A percentile compares a stretch with the other conserved stretches of the same genome.
Evolutionary conservation across 2,797 vertebrate genomes (phyloP).

Genomic region (Dermochelys coriacea): DNA sequence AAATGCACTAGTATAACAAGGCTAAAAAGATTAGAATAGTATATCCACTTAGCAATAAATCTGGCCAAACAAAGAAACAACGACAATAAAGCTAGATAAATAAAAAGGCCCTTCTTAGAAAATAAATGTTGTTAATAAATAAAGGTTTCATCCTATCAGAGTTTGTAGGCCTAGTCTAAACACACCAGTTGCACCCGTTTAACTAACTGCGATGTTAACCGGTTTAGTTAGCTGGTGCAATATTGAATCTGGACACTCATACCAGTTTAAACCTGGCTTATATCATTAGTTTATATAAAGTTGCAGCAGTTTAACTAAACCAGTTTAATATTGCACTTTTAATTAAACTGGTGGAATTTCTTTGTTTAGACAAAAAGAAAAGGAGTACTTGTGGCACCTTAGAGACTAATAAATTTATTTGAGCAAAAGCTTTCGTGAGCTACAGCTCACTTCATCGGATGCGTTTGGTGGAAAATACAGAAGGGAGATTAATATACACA

Average conservation of each 20-base stretch:
- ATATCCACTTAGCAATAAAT: background rate
- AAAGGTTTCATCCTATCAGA: background rate
- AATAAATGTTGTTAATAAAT: background rate
- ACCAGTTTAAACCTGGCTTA: background rate
- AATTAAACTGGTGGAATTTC: background rate
- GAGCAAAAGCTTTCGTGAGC: too few relatives aligned
- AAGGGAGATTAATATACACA: too few relatives aligned
- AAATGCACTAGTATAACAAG: background rate
- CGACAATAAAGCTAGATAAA: background rate
- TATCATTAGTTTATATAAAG: background rate
- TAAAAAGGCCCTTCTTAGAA: background rate
- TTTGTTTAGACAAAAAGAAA: background rate
- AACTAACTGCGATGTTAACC: background rate
- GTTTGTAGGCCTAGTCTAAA: background rate
- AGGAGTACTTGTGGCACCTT: too few relatives aligned
- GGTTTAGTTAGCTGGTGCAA: background rate
- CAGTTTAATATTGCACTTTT: background rate
- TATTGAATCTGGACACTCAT: background rate
- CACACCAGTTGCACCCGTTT: background rate
- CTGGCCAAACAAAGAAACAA: background rate
- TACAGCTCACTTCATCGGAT: too few relatives aligned
- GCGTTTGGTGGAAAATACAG: too few relatives aligned
- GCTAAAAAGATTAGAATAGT: background rate
- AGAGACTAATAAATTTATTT: too few relatives aligned
- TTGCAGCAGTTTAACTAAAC: background rate